phyloP scores from a whole-genome alignment of 2,113 vertebrate species.

The Albula glossodonta region DNA sequence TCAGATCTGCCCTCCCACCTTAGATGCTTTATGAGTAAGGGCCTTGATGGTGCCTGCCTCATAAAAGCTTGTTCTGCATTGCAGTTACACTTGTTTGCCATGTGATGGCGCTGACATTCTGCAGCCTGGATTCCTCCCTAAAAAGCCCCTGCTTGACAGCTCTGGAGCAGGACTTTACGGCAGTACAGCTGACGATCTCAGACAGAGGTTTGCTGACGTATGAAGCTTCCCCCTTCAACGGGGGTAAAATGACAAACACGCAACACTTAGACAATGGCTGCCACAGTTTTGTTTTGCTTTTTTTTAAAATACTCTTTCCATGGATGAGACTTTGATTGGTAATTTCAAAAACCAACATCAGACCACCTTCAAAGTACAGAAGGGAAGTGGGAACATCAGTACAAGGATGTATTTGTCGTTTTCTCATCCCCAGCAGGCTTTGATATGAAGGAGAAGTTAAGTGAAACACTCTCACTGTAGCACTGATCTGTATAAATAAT shows the following conservation, averaged over 20 bases:
- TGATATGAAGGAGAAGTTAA: neutral
- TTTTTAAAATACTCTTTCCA: neutral
- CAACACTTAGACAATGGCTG: neutral
- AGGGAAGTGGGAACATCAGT: neutral
- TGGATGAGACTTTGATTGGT: neutral
- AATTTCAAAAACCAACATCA: neutral
- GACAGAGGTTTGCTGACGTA: too few species aligned
- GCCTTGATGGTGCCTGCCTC: neutral
- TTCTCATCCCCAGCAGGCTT: neutral
- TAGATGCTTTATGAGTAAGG: too few species aligned
- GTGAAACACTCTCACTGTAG: neutral
- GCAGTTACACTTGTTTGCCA: constrained; percentile 59
- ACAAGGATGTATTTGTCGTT: neutral
- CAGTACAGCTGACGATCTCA: neutral
- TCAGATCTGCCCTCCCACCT: too few species aligned
- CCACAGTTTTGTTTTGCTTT: neutral
- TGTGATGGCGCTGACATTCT: constrained; percentile 66
- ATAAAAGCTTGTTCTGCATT: constrained; percentile 28
- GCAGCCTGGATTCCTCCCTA: neutral
- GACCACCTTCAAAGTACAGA: neutral
- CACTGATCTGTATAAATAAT: neutral
- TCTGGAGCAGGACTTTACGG: neutral
- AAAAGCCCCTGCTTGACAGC: constrained; percentile 11
- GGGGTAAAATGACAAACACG: neutral
- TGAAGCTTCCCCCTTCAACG: neutral